Percentiles rank a stretch among this genome's conserved stretches.
Evolutionary conservation across 2,113 vertebrate species (phyloP).

Genomic region (Chionis minor): DNA sequence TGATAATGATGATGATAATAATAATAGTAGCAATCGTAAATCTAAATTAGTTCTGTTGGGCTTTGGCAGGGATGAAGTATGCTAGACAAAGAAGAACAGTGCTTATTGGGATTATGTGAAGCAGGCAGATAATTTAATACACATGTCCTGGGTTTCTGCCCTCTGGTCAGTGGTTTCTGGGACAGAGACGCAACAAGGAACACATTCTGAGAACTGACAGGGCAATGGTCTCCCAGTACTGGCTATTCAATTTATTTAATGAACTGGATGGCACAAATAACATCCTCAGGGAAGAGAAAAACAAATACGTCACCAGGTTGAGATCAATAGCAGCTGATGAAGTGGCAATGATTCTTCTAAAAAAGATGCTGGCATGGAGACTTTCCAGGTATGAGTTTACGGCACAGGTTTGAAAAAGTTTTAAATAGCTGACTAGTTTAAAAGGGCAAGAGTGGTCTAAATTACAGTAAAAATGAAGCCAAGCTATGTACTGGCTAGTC

Average conservation of each 20-base stretch:
- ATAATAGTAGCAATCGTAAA: neutral
- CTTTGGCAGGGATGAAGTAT: neutral
- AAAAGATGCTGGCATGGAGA: neutral
- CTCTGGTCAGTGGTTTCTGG: neutral
- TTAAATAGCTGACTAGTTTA: neutral
- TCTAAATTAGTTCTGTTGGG: neutral
- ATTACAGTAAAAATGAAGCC: neutral
- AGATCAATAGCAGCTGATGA: neutral
- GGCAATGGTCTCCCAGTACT: neutral
- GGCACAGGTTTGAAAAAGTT: neutral
- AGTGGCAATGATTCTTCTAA: neutral
- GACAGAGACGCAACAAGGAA: neutral
- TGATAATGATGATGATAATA: neutral
- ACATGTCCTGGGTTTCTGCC: slow-evolving; percentile 6
- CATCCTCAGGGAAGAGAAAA: neutral
- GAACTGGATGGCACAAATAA: neutral
- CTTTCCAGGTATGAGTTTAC: neutral
- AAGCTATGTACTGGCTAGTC: neutral
- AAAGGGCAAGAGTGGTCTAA: neutral
- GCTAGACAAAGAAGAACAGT: neutral
- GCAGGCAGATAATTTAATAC: neutral
- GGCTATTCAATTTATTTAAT: neutral
- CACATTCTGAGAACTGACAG: neutral
- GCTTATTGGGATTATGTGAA: neutral
- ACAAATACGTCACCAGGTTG: neutral